A percentile compares a stretch with the other conserved stretches of the same genome.
Evolutionary conservation across 2,888 invertebrate genomes (phyloP).

Genomic region (Caenorhabditis sulstoni): DNA sequence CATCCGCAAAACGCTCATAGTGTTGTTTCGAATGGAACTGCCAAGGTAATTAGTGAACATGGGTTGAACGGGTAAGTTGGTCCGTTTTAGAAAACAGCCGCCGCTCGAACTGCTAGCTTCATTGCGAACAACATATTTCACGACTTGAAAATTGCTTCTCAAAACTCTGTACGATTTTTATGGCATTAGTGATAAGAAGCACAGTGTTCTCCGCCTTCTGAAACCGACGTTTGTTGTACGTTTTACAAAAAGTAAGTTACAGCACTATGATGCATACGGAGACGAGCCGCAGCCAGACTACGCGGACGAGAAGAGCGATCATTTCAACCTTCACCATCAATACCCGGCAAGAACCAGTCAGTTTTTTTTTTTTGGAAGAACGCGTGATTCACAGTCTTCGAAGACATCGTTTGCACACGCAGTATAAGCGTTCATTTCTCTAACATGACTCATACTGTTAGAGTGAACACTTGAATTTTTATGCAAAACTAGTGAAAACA

Average conservation of each 20-base stretch:
- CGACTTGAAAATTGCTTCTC: conserved; percentile 41
- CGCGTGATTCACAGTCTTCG: background rate
- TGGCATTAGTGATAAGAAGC: conserved; percentile 4
- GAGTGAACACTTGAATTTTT: conserved; percentile 20
- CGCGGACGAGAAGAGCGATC: conserved; percentile 51
- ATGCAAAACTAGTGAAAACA: conserved; percentile 39
- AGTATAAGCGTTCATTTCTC: conserved; percentile 8
- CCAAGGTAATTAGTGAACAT: conserved; percentile 28
- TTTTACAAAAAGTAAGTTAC: conserved; percentile 12
- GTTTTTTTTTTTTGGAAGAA: conserved; percentile 9
- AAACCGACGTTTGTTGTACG: background rate
- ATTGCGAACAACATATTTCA: conserved; percentile 45
- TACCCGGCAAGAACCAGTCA: conserved; percentile 43
- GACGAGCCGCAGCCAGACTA: conserved; percentile 54
- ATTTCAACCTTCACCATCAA: conserved; percentile 52
- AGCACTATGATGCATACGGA: conserved; percentile 43
- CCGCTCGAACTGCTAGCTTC: conserved; percentile 38
- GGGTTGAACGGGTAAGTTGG: conserved; percentile 14
- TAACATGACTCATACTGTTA: conserved; percentile 18
- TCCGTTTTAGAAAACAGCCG: conserved; percentile 51
- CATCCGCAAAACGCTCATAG: conserved; percentile 51
- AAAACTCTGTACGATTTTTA: conserved; percentile 28
- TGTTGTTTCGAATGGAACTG: conserved; percentile 48
- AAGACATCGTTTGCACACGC: background rate
- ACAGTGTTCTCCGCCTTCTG: background rate